Percentiles rank a stretch among this genome's conserved stretches.
Conservation (phyloP, 2,113 vertebrate genomes). For the Atlantisia rogersi region DNA sequence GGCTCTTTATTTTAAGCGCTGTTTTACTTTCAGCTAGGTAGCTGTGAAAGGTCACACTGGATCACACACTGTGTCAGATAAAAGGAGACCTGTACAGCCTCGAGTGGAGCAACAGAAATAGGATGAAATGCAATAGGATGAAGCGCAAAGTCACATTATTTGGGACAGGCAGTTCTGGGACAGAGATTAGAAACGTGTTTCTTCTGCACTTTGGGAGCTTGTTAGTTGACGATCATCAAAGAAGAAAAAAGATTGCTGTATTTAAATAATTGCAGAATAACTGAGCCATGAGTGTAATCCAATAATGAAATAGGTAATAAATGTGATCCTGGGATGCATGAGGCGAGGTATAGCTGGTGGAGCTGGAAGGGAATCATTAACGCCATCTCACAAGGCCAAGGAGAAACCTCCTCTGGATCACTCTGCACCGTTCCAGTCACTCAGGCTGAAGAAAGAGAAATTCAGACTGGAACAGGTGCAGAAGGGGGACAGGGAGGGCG, state of each 20-base stretch:
- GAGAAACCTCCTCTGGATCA: background rate
- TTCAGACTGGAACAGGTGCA: constrained; percentile 33
- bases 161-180: background rate
- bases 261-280: background rate
- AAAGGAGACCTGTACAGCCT: background rate
- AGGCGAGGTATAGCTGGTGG: background rate
- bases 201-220: background rate
- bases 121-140: background rate
- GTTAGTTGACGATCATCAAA: background rate
- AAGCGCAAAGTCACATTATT: background rate
- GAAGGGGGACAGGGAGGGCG: background rate
- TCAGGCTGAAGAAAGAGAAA: constrained; percentile 3
- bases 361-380: background rate
- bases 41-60: background rate
- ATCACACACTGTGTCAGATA: background rate
- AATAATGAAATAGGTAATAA: background rate
- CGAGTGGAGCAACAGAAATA: background rate
- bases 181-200: background rate
- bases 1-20: background rate
- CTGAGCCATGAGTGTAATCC: background rate
- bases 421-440: background rate
- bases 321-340: background rate
- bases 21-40: background rate
- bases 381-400: background rate
- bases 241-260: background rate